Evolutionary conservation across 1,140 invertebrate genomes (phyloP), one percentile per base, ranked within the genome.

Genomic region (Drosophila navojoa): DNA sequence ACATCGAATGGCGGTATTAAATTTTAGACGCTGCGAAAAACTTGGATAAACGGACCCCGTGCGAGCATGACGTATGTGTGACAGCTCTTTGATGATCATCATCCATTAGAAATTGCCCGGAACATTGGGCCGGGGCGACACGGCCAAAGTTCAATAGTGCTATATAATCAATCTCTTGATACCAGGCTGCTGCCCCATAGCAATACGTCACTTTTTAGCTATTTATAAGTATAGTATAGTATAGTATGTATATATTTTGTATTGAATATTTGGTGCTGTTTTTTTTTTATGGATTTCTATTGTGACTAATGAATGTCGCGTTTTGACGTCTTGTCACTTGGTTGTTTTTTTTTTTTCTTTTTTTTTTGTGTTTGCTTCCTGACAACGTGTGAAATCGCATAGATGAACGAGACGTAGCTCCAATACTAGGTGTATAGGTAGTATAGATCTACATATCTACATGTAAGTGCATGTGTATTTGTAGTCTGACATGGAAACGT

Each of bases 261-360:
- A 29, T 29, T 5, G n/a, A 16, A 11, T 32, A 40, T 55, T 10
- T 62, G 42, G 35, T 29, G 5, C 68, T 61, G 77, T 76, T 59
- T 44, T 59, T 58, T 67, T 81, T 55, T 32, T 45, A 44, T 32
- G 15, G n/a, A n/a, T 53, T 62, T 58, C 7, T 27, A 57, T 68
- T 81, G 81, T 81, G 78, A 85, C 82, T 85, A 85, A 85, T 85
- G 81, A 85, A 70, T 61, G 67, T 57, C 68, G 63, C 45, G 59
- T 62, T 81, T 69, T 85, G 82, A 87, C 70, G 71, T 75, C 63
- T 67, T 87, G 81, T 85, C 81, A 84, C 22, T 58, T 67, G 47
- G 49, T 61, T 32, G 45, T 25, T 67, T 57, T 57, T 47, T n/a
- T 38, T 19, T 10, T 22, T 22, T 22, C 19, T 67, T 57, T 57